A percentile compares a stretch with the other conserved stretches of the same genome.
phyloP scores from a whole-genome alignment of 2,888 invertebrate species.

The Hirtodrosophila histrioides region DNA sequence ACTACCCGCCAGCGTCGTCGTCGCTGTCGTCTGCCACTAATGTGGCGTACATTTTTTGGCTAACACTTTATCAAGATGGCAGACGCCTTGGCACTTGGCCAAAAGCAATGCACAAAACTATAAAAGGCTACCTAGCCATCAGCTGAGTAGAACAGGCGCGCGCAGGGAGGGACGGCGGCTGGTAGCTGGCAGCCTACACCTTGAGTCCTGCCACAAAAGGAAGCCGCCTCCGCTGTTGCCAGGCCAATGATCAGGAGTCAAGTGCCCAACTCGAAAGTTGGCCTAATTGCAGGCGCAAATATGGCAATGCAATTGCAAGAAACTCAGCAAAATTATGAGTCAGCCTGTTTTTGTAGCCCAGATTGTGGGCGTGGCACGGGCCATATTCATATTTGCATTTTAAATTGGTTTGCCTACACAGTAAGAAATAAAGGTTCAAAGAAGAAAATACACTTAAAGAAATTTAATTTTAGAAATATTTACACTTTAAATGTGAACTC shows the following conservation, averaged over 20 bases:
- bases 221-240: conserved; percentile 8
- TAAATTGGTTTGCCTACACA: no score
- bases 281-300: conserved; percentile 37
- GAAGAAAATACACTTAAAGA: no score
- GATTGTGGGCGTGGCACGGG: no score
- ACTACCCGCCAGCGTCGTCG: not conserved
- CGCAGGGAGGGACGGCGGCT: not conserved
- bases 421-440: no score
- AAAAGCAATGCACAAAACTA: conserved; percentile 74
- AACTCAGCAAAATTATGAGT: conserved; percentile 32
- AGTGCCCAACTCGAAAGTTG: conserved; percentile 40
- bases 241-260: conserved; percentile 36
- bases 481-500: no score
- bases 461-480: no score
- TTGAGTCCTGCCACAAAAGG: conserved; percentile 26
- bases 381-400: no score
- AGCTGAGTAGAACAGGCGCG: conserved; percentile 12
- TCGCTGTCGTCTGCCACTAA: conserved; percentile 67
- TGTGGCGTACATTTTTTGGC: conserved; percentile 80
- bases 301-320: conserved; percentile 9
- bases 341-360: conserved; percentile 28
- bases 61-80: conserved; percentile 80
- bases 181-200: conserved; percentile 6
- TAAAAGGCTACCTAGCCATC: conserved; percentile 58
- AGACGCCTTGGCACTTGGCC: conserved; percentile 77